These are phyloP conservation scores for Leucopternis melanops DNA, from an alignment of 2,113 vertebrate genomes.

Conservation along the genomic window DNA sequence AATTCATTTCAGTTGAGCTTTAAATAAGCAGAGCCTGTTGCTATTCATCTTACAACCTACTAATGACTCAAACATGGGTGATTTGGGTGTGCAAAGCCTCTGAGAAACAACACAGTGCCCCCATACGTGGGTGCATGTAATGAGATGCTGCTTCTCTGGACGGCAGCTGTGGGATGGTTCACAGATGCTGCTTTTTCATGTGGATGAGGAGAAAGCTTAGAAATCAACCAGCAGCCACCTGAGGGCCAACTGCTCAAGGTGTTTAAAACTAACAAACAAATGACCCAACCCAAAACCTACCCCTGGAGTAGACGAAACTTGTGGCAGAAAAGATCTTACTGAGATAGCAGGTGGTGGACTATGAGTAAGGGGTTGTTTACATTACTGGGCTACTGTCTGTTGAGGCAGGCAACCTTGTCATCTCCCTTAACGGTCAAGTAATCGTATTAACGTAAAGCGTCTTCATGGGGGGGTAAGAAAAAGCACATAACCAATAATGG, in stretches of 20 bases:
- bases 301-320: not conserved
- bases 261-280: not conserved
- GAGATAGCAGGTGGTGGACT: not conserved
- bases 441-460: not conserved
- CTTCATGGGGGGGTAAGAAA: not conserved
- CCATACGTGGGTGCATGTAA: accelerated
- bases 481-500: not conserved
- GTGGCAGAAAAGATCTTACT: not conserved
- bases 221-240: not conserved
- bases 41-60: not conserved
- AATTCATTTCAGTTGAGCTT: not conserved
- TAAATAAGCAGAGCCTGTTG: not conserved
- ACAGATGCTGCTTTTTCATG: not conserved
- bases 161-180: not conserved
- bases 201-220: not conserved
- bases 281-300: not conserved
- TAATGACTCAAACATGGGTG: not conserved
- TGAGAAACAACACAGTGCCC: not conserved
- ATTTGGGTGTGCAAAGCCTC: not conserved
- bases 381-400: not conserved
- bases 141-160: not conserved
- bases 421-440: not conserved
- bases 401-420: not conserved
- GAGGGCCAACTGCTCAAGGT: not conserved
- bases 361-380: not conserved